Evolutionary conservation across 2,797 vertebrate genomes (phyloP), one percentile per base, ranked within the genome.

Genomic region (Petrocephalus sullivani): DNA sequence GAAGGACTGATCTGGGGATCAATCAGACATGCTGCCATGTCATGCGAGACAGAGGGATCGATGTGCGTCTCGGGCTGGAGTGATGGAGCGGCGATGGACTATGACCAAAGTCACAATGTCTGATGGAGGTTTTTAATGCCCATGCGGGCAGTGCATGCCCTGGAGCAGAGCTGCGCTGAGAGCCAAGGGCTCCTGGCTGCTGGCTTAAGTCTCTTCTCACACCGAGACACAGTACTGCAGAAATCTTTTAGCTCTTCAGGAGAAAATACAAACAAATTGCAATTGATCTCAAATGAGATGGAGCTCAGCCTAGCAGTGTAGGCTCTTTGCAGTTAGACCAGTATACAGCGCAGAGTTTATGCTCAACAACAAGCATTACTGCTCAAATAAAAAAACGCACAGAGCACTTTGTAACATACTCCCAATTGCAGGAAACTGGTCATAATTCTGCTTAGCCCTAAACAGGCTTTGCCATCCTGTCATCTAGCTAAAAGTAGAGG

Each of bases 1-100:
- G 94, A 94, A 93, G 93, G 92, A 94, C 95, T 96, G 95, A 96
- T 96, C 96, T 94, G 94, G 94, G 95, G 95, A 96, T 96, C 96
- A 96, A 96, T 96, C 95, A 95, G 92, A 88, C 90, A 92, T 93
- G 94, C 93, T 95, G 94, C 94, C 93, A 93, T 86, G 82, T 57
- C 58, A 41, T 12, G 12, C 4, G 60, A 41, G 85, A 83, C 87
- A 88, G 89, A 87, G 87, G 89, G 91, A 92, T 92, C 91, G 91
- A 93, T 93, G 91, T 86, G 87, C 90, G 89, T 91, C 91, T 92
- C 89, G 87, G 90, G 16, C 56, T 91, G 93, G 87, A 4, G 91
- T 93, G 94, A 95, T 94, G 94, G 93, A 95, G 92, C 92, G 90
- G 92, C 87, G 91, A 92, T 96, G 93, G 95, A 58, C 94, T 96